Percentiles rank a stretch among this genome's conserved stretches.
phyloP scores from a whole-genome alignment of 2,113 vertebrate genomes.

The Gorsachius goisagi region DNA sequence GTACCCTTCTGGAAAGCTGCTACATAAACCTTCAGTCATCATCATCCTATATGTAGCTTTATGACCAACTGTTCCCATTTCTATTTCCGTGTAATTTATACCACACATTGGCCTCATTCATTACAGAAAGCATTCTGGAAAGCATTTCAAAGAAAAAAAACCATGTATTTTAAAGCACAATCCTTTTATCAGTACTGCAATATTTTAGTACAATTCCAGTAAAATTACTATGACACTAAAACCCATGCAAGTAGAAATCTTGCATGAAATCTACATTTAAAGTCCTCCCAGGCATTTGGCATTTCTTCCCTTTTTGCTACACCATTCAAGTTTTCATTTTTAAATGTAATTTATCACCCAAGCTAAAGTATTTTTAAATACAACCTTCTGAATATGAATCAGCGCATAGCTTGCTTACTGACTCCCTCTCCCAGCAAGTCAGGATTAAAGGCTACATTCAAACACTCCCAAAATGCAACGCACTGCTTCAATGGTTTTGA shows the following conservation, averaged over 20 bases:
- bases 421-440: not conserved
- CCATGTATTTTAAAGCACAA: not conserved
- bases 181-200: not conserved
- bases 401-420: fast-evolving
- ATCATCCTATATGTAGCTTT: not conserved
- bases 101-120: not conserved
- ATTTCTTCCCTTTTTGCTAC: not conserved
- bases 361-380: not conserved
- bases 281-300: not conserved
- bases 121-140: not conserved
- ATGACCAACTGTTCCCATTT: not conserved
- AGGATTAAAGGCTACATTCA: not conserved
- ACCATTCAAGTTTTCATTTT: not conserved
- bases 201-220: not conserved
- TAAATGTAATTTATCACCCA: not conserved
- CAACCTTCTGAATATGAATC: not conserved
- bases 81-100: not conserved
- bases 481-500: not conserved
- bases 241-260: not conserved
- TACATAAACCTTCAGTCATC: not conserved
- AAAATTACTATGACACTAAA: not conserved
- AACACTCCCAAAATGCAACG: not conserved
- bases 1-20: not conserved
- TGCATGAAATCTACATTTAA: not conserved
- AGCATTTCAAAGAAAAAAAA: not conserved